Evolutionary conservation across 2,797 vertebrate species (phyloP), one percentile per base, ranked within the genome.

Genomic region (Falco rusticolus): DNA sequence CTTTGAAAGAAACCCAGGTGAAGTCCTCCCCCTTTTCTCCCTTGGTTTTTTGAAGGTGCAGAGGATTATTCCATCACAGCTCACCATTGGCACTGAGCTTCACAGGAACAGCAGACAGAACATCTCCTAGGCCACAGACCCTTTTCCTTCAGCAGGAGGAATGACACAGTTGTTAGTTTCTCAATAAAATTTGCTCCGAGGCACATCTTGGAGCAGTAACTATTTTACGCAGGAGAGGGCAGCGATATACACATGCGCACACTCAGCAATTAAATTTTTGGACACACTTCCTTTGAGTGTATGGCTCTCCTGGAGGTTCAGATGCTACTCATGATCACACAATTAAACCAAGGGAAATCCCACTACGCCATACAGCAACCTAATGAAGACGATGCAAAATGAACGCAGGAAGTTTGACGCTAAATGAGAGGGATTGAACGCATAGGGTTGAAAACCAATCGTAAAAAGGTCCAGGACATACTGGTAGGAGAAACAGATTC

Each of bases 161-260:
- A 60, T 1, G 1, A 37, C 24, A 25, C 4, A 31, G 17, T 26
- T 37, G 11, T 33, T 13, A 5, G 9, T 17, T 50, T 28, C 50
- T 22, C 70, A 64, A 4, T 14, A 14, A 75, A 84, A 84, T 65
- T 39, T 39, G 90, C 83, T 95, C 86, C 31, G 77, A 70, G 83
- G 90, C 86, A 79, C 51, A 29, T 66, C 48, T 70, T 29, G 45
- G 56, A 96, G 91, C 87, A 96, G 59, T 97, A 90, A 94, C 88
- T 65, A 34, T 82, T 78, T 78, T 12, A 61, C 74, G 66, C 96
- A 95, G 96, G 84, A 97, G 96, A 94, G 95, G 96, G 94, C 96
- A 97, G 96, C 18, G 86, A 94, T 12, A 94, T 1, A 90, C 90
- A 70, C 5, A 29, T 9, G 84, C 71, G 87, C 50, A 41, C 5